Evolutionary conservation across 2,113 vertebrate species (phyloP).

Genomic region (Hydropotes inermis): DNA sequence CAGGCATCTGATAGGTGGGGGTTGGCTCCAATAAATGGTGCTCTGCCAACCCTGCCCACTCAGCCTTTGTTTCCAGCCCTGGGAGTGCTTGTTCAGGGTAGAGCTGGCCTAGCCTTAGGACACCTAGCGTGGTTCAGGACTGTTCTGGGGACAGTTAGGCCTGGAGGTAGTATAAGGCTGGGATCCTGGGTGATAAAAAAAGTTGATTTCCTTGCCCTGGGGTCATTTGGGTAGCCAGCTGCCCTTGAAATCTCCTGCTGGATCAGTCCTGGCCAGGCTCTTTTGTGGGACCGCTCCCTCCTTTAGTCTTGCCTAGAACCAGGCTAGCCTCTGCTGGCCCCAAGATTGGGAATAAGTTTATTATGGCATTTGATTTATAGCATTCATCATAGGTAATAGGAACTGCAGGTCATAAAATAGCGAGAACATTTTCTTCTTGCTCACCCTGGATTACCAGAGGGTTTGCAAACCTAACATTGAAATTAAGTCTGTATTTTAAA

Average conservation of each 20-base stretch:
- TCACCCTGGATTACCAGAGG: neutral
- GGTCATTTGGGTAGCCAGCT: neutral
- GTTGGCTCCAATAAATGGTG: slow-evolving; percentile 42
- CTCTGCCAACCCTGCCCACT: slow-evolving; percentile 5
- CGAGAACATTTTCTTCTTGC: neutral
- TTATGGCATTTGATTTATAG: neutral
- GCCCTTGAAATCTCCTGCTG: neutral
- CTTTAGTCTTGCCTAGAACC: slow-evolving; percentile 17
- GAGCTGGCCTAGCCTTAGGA: neutral
- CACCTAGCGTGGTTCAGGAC: neutral
- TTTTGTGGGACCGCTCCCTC: neutral
- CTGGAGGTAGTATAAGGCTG: neutral
- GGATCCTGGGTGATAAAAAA: neutral
- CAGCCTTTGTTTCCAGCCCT: neutral
- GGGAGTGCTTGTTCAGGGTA: neutral
- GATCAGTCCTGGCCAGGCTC: neutral
- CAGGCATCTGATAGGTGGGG: neutral
- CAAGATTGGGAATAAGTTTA: neutral
- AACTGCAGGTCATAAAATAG: neutral
- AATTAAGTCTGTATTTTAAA: slow-evolving; percentile 16
- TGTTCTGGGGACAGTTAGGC: neutral
- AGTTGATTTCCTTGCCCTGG: neutral
- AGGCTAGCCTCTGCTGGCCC: neutral
- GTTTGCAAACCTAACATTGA: slow-evolving; percentile 45
- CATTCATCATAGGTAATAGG: neutral